These are phyloP conservation scores for Glareola pratincola DNA, from an alignment of 2,113 vertebrate species.

Conservation along the genomic window DNA sequence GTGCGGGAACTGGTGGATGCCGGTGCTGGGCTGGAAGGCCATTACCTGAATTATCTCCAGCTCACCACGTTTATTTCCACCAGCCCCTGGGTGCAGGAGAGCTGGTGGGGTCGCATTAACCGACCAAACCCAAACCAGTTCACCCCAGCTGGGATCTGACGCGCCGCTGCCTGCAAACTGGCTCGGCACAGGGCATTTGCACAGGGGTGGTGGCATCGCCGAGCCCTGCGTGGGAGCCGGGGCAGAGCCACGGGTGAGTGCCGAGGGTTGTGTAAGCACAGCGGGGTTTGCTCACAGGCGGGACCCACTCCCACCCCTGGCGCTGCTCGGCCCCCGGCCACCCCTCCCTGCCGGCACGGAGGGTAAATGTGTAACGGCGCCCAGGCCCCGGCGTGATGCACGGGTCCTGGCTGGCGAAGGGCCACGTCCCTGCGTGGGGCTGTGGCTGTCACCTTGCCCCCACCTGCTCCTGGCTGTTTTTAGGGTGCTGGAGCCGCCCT, in stretches of 20 bases:
- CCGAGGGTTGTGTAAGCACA: accelerated
- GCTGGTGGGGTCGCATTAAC: accelerated
- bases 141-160: not conserved
- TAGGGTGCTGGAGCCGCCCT: not conserved
- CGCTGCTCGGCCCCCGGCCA: not conserved
- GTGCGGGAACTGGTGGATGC: accelerated
- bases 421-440: not conserved
- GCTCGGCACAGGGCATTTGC: not conserved
- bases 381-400: accelerated
- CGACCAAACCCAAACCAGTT: not conserved
- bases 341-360: not conserved
- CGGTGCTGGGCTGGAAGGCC: accelerated
- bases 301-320: accelerated
- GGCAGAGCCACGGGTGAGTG: not conserved
- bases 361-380: not conserved
- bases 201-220: not conserved
- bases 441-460: not conserved
- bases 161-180: not conserved
- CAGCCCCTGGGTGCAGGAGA: not conserved
- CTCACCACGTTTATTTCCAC: not conserved
- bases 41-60: not conserved
- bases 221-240: not conserved
- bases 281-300: not conserved
- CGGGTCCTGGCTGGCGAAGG: accelerated
- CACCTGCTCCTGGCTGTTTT: not conserved